Conservation (phyloP, 1,140 invertebrate species). For the Trichogramma pretiosum region DNA sequence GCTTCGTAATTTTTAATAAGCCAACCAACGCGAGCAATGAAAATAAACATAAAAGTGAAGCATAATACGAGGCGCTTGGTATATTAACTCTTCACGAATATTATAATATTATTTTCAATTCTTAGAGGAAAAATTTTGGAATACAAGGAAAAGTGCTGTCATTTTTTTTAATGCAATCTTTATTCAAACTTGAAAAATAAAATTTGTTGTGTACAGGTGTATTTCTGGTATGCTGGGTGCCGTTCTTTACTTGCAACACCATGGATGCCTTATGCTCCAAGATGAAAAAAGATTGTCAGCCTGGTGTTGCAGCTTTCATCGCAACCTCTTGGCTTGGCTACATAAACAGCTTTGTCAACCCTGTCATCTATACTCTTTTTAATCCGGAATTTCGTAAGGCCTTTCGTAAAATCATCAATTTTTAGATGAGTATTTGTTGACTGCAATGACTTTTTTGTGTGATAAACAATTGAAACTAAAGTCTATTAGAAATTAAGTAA, state of each 20-base stretch:
- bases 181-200: too few species aligned
- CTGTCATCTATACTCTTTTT: constrained; percentile 98
- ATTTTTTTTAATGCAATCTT: too few species aligned
- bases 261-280: constrained; percentile 93
- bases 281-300: constrained; percentile 67
- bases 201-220: constrained; percentile 63
- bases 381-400: constrained; percentile 99
- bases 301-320: constrained; percentile 84
- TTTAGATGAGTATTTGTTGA: too few species aligned
- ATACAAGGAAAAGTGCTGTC: too few species aligned
- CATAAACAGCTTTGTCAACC: constrained; percentile 97
- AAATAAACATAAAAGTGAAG: neutral
- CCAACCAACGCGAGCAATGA: neutral
- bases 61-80: too few species aligned
- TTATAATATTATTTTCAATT: too few species aligned
- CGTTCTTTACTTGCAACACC: constrained; percentile 82
- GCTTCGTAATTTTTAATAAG: constrained; percentile 6
- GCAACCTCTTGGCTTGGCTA: constrained; percentile 97
- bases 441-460: too few species aligned
- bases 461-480: too few species aligned
- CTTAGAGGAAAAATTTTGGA: too few species aligned
- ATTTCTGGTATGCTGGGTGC: constrained; percentile 97
- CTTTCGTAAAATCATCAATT: constrained; percentile 67
- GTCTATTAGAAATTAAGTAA: too few species aligned
- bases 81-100: too few species aligned